Base-by-base conservation (phyloP, 1,140 invertebrate species). In the Mycetomoellerius zeteki region DNA sequence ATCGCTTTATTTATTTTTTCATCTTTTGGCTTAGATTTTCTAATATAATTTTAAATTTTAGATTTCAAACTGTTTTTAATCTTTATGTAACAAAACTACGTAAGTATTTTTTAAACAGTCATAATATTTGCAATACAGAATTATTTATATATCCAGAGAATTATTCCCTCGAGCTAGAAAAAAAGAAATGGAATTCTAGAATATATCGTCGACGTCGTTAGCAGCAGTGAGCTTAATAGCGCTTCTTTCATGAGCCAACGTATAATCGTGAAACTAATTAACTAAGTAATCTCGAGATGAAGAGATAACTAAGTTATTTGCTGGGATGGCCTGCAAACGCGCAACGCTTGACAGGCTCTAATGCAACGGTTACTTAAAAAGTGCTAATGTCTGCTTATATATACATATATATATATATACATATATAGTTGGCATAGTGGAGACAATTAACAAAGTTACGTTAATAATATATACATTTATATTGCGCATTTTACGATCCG, bases 211-310 rank as follows among this genome's bases (percentile, higher is more conserved):
- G 72, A 84, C 80, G 71, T 84, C 54, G 24, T 75, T 60, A 84
- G 12, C 54, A 75, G 37, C 37, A 73, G 27, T 86, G 85, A 90
- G 87, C 87, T 92, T 91, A 92, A 90, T 90, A 87, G 82, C 78
- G 85, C 43, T 78, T 88, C 81, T 73, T 77, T 64, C 65, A 84
- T 43, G 60, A 76, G 8, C 27, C 33, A 81, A 72, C 82, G 71
- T 76, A 89, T 87, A 85, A 67, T 65, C 82, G 71, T 54, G 78
- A 84, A 90, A 89, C 81, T 90, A 90, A 90, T 90, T 90, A 90
- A 88, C 85, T 85, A 88, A 89, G 89, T 89, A 89, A 89, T 84
- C 47, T 75, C 52, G 43, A 37, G 52, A 78, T 72, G 71, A 67
- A 60, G 82, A 87, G 67, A 80, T 86, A 86, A 75, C 84, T 58